Conservation (phyloP, 2,797 vertebrate species). For the Coreius guichenoti region DNA sequence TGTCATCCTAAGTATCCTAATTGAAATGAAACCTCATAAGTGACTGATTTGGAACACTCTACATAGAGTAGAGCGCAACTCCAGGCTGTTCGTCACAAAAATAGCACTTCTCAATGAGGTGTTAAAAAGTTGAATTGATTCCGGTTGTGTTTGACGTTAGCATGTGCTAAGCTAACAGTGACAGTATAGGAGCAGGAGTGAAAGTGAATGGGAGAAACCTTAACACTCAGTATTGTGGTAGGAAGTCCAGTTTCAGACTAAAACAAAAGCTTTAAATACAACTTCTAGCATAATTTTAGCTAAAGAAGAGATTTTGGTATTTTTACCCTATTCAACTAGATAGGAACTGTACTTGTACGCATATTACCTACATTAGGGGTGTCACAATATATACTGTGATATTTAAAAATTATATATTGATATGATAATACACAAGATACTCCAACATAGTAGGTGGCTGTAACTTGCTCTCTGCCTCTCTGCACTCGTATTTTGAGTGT, state of each 20-base stretch:
- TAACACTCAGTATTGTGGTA: neutral
- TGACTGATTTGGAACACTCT: slow-evolving; percentile 19
- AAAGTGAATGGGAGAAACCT: neutral
- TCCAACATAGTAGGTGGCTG: too few species aligned
- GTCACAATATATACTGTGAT: neutral
- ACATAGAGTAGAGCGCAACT: slow-evolving; percentile 7
- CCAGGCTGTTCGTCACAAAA: neutral
- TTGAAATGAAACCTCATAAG: slow-evolving; percentile 22
- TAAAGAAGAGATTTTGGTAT: neutral
- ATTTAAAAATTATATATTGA: neutral
- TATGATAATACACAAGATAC: too few species aligned
- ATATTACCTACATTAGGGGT: neutral
- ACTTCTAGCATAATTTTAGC: neutral
- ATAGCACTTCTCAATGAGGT: slow-evolving; percentile 4
- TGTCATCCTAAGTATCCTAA: neutral
- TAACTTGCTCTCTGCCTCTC: too few species aligned
- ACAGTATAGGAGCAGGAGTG: neutral
- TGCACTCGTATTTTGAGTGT: too few species aligned
- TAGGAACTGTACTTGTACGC: neutral
- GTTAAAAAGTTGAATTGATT: neutral
- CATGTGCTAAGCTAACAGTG: neutral
- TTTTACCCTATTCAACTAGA: neutral
- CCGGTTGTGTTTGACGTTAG: neutral
- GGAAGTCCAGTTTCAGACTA: neutral
- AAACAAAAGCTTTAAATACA: neutral